Base-by-base conservation (phyloP, 2,888 invertebrate genomes). In the Lochmaea crataegi region DNA sequence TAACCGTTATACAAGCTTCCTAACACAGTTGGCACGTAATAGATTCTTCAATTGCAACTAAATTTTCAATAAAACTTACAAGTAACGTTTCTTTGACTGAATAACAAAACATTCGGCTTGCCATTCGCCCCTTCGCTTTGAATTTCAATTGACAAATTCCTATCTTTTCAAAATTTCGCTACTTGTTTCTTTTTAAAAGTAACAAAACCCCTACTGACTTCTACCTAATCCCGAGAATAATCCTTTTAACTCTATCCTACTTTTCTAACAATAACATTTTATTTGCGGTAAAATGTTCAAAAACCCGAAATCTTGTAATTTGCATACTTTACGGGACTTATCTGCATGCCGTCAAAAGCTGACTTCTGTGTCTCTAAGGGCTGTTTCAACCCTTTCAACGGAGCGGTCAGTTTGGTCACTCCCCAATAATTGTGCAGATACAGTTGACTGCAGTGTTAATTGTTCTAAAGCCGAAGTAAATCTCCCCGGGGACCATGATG, bases 391-490 rank as follows among this genome's bases (percentile, higher is more conserved):
- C 83, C 83, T 83, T 83, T 82, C 71, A 75, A 48, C 74, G 73
- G 42, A 80, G 80, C 79, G 80, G 81, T 79, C 81, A 78, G 77
- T 78, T 68, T 80, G 84, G 84, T 83, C 83, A 85, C 83, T 84
- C 84, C 84, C 82, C 76, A 72, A 80, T 83, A 83, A 85, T 84
- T 83, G 82, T 80, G 78, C 75, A 78, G 84, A 82, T 80, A 83
- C 81, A 83, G 82, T 78, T 78, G 80, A 82, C 77, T 82, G 78
- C 81, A 72, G 81, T 82, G 83, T 80, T 85, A 85, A 85, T 84
- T 84, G 83, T 82, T 79, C 82, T 77, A 79, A 79, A 83, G 82
- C 80, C 80, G 77, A 70, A 76, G 73, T 77, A 74, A 78, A 68
- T 61, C 70, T 79, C 81, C 80, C 80, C 69, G 11, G 57, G 78